Evolutionary conservation across 1,140 invertebrate species (phyloP), one percentile per base, ranked within the genome.

Genomic region (Drosophila neocordata): DNA sequence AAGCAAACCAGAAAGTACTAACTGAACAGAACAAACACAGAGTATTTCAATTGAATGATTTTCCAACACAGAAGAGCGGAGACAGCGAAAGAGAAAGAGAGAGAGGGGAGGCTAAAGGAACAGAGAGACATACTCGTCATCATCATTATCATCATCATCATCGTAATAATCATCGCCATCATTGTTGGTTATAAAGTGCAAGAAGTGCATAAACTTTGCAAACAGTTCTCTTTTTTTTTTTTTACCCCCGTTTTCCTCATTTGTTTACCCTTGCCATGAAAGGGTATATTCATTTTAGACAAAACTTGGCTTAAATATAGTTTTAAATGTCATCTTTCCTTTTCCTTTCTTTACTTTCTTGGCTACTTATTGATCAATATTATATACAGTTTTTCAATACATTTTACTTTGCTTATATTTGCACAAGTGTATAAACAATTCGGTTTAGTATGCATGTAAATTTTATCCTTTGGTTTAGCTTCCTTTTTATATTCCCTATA

Each of bases 11-110:
- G 63, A 64, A 67, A 56, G 52, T 55, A 78, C 64, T 59, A 78
- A 66, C 48, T 51, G 60, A 72, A 66, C 72, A 80, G 74, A 78
- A 65, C 79, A 82, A 82, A 82, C 79, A 82, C 27, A 48, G 41
- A 48, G 63, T 74, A 80, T 82, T 82, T 82, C 79, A 77, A 82
- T 82, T 82, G 79, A 82, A 82, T 82, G 71, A 82, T 82, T 82
- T 74, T 35, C 8, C 63, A 65, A 27, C 34, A 53, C 18, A 31
- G 9, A 38, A 56, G 9, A 22, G 11, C 24, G 12, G 8, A 65
- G 20, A n/a, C n/a, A n/a, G n/a, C n/a, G n/a, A n/a, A n/a, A 56
- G 65, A 66, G 61, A 44, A 24, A 31, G 31, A 24, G 15, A 44
- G 13, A 3, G n/a, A 27, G 34, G 27, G 59, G 34, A 56, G 27